Base-by-base conservation (phyloP, 2,888 invertebrate species). In the Lypha dubia region DNA sequence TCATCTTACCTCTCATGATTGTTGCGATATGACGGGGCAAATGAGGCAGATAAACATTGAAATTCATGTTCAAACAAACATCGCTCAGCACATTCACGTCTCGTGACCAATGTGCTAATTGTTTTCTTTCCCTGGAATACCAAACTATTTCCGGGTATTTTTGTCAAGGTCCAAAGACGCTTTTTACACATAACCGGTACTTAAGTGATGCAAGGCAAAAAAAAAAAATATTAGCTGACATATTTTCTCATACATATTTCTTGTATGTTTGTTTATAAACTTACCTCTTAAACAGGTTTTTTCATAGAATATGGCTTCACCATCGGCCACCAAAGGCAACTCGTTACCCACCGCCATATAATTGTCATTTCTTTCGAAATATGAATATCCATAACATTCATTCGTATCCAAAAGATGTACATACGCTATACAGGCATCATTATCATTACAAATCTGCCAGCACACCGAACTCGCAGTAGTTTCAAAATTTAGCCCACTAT, bases 151-250 rank as follows among this genome's bases (percentile, higher is more conserved):
- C 97, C 96, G 11, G 96, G 95, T 70, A 95, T 95, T 88, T 94
- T 94, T 89, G 97, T 97, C 68, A 96, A 93, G 35, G 95, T 93
- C 97, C 97, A 97, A 88, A 95, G 94, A 79, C 95, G 94, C 9
- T 92, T 91, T 65, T 93, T 92, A 90, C 96, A 96, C 56, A 88
- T 89, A 32, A 89, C 87, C 58, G 94, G 93, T 87, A 94, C 94
- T 94, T 87, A 68, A 86, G 86, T 56, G 13, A 28, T 62, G n/a
- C n/a, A n/a, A n/a, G n/a, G n/a, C n/a, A n/a, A n/a, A n/a, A 35
- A 4, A 13, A 20, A 32, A 74, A 56, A 0, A n/a, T 20, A 5
- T 35, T 62, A 7, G n/a, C n/a, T n/a, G n/a, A n/a, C n/a, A n/a
- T n/a, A n/a, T n/a, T n/a, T n/a, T 28, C 7, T 7, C 11, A 8